Conservation (phyloP, 2,888 invertebrate genomes). For the Schrankia costaestrigalis region DNA sequence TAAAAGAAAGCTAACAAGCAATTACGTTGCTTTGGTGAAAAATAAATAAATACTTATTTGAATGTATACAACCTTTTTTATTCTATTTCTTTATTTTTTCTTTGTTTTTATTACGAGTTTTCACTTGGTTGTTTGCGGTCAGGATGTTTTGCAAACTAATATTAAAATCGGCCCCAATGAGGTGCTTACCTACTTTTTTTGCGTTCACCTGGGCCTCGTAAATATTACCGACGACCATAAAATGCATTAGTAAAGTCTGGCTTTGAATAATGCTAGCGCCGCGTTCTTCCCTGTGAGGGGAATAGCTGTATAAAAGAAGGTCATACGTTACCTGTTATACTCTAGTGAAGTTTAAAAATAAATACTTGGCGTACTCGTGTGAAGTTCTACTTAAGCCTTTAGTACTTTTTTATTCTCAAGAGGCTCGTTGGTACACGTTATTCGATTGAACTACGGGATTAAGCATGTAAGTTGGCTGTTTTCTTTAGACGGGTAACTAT, state of each 20-base stretch:
- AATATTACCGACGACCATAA: constrained; percentile 69
- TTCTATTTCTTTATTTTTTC: constrained; percentile 20
- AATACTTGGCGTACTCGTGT: constrained; percentile 17
- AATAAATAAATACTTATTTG: constrained; percentile 44
- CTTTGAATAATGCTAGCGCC: constrained; percentile 63
- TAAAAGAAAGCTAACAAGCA: constrained; percentile 76
- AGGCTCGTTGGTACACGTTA: constrained; percentile 3
- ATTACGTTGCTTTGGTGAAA: constrained; percentile 54
- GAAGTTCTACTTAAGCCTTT: constrained; percentile 11
- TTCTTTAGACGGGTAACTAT: too few species aligned
- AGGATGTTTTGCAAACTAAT: too few species aligned
- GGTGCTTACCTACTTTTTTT: constrained; percentile 57
- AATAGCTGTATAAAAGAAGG: constrained; percentile 35
- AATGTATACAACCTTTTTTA: constrained; percentile 22
- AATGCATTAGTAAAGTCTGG: constrained; percentile 73
- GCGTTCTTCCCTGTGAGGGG: constrained; percentile 42
- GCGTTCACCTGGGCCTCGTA: constrained; percentile 68
- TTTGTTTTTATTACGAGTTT: too few species aligned
- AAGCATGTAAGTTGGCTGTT: too few species aligned
- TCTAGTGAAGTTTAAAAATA: constrained; percentile 28
- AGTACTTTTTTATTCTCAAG: constrained; percentile 6
- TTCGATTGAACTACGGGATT: constrained; percentile 2
- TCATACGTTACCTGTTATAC: constrained; percentile 34
- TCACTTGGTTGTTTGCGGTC: too few species aligned
- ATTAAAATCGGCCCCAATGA: constrained; percentile 54